phyloP scores from a whole-genome alignment of 2,888 invertebrate genomes.

The Dysmachus trigonus region DNA sequence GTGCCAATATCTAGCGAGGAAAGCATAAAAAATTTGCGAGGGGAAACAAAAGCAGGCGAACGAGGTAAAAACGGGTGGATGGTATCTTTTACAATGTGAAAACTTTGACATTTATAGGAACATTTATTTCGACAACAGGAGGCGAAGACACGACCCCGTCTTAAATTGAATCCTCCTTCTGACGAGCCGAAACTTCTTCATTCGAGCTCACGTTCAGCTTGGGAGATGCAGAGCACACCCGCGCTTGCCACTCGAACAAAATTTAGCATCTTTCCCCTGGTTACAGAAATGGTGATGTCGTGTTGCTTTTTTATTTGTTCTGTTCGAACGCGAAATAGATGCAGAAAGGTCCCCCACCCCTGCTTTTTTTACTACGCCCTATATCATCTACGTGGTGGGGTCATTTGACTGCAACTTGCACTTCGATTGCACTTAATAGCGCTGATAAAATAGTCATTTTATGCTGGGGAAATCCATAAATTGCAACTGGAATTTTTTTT shows the following conservation, averaged over 20 bases:
- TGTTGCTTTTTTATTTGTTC: neutral
- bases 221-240: neutral
- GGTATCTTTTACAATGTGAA: slow-evolving; percentile 31
- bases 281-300: neutral
- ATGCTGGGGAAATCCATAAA: neutral
- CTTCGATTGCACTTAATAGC: neutral
- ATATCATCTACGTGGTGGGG: neutral
- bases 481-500: neutral
- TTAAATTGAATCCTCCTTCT: slow-evolving; percentile 21
- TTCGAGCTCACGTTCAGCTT: neutral
- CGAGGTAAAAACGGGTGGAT: slow-evolving; percentile 29
- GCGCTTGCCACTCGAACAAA: neutral
- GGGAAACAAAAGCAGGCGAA: neutral
- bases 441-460: neutral
- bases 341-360: neutral
- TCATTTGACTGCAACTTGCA: neutral
- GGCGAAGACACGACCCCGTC: slow-evolving; percentile 26
- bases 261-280: neutral
- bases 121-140: slow-evolving; percentile 34
- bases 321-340: neutral
- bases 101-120: slow-evolving; percentile 38
- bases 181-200: neutral
- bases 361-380: neutral
- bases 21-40: slow-evolving; percentile 13
- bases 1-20: slow-evolving; percentile 16